Evolutionary conservation across 2,797 vertebrate species (phyloP), one percentile per base, ranked within the genome.

Genomic region (Amblyopsis hoosieri): DNA sequence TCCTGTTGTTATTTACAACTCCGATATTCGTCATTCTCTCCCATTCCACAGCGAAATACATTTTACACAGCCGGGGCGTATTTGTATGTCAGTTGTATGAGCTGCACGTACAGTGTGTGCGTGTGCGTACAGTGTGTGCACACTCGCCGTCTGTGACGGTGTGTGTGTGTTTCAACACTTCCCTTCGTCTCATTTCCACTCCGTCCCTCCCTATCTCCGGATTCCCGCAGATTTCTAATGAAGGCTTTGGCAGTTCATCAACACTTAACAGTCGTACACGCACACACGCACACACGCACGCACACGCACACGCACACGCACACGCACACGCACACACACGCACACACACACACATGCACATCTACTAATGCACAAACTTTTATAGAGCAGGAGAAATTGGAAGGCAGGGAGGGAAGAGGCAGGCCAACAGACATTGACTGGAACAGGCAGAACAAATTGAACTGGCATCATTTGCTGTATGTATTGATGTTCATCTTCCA

Each of bases 401-500:
- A 79, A 76, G 80, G 72, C 71, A 75, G 75, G 60, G 74, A 54
- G 45, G 81, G 80, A 74, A 74, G 55, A 8, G 47, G n/a, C 42
- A 52, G 17, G 57, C 61, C 59, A 51, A 69, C 72, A 62, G 75
- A 80, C 76, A 68, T 74, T 81, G 71, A 80, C 76, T 66, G 61
- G 71, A 86, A 77, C 62, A 58, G 77, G 62, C 79, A 77, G 76
- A 84, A 84, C 84, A 80, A 87, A 89, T 85, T 83, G 72, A 88
- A 84, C 78, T 58, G 60, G 82, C 82, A 87, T 88, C 42, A 82
- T 87, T 87, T 83, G 70, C 69, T 56, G 72, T 83, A 77, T 56
- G 72, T 83, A 77, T 86, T 90, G 82, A 88, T 69, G 72, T 83
- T 86, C 79, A 80, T 67, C 78, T 85, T 89, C 90, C 77, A 84